Base-by-base conservation (phyloP, 2,797 vertebrate genomes). In the Gadopsis bispinosus region DNA sequence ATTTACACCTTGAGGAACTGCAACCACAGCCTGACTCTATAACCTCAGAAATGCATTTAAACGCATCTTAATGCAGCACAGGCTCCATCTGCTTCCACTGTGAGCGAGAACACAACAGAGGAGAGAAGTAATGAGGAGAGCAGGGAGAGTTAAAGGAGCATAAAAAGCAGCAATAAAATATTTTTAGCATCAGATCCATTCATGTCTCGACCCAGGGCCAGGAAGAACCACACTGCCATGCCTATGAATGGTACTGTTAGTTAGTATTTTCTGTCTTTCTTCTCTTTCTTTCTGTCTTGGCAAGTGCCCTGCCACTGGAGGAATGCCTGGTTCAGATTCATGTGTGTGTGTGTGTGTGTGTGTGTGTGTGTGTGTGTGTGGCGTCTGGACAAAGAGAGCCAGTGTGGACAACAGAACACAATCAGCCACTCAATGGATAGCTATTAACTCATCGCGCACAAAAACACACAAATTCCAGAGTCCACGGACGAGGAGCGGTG, bases 371-470 rank as follows among this genome's bases (percentile, higher is more conserved):
- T 45, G 62, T 74, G 84, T 79, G 68, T 68, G 53, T 48, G 4
- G 22, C 39, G 61, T 79, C 66, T 8, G 73, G 73, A 96, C 94
- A 95, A 95, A 95, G 94, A 88, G 75, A 77, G 61, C 75, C 91
- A 94, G 88, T 96, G 94, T 95, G 89, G 83, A 94, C 91, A 80
- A 80, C 87, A 71, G 79, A 86, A 90, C 80, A 90, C 86, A 93
- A 94, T 93, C 92, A 87, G 81, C 88, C 91, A 73, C 87, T 94
- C 90, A 82, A 90, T 90, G 88, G 88, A 92, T 45, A 77, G 91
- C 94, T 88, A 94, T 91, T 95, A 92, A 94, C 93, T 93, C 93
- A 90, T 91, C 67, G 68, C 89, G 84, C 86, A 87, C 75, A 86
- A 33, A 82, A 74, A 79, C 85, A 78, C 73, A 77, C 79, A 80